Conservation (phyloP, 2,113 vertebrate species). For the Acrocephalus kingi region DNA sequence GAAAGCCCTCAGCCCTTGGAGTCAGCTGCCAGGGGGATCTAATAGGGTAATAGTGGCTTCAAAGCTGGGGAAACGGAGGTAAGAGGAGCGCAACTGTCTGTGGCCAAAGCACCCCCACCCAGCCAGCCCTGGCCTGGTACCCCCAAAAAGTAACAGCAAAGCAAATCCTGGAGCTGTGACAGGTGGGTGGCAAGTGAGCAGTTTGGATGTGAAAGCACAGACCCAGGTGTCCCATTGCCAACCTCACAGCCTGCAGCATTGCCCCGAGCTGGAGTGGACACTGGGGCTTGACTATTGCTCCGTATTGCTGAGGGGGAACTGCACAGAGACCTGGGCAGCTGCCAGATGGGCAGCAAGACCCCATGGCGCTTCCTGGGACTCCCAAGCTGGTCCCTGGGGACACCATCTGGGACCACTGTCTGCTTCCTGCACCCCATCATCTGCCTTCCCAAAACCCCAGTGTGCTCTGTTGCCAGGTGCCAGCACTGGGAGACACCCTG, state of each 20-base stretch:
- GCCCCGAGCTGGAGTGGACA: fast-evolving
- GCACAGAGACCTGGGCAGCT: background rate
- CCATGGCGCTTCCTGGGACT: background rate
- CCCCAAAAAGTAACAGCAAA: background rate
- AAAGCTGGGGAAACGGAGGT: background rate
- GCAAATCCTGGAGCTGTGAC: background rate
- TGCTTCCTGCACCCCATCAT: background rate
- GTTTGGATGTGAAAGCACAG: background rate
- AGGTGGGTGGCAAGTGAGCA: background rate
- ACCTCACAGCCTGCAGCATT: background rate
- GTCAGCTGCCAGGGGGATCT: background rate
- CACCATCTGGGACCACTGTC: fast-evolving
- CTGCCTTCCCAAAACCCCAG: background rate
- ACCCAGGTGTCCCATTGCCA: background rate
- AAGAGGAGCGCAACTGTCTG: background rate
- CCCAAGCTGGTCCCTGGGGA: background rate
- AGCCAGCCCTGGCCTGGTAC: background rate
- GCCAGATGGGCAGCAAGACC: background rate
- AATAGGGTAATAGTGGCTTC: fast-evolving
- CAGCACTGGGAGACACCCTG: fast-evolving
- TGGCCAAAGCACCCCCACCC: background rate
- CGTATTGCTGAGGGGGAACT: background rate
- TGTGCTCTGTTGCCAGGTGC: fast-evolving
- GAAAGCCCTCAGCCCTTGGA: background rate
- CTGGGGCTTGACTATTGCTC: background rate